A percentile compares a stretch with the other conserved stretches of the same genome.
Conservation (phyloP, 2,888 invertebrate species). For the Rhamnusium bicolor region DNA sequence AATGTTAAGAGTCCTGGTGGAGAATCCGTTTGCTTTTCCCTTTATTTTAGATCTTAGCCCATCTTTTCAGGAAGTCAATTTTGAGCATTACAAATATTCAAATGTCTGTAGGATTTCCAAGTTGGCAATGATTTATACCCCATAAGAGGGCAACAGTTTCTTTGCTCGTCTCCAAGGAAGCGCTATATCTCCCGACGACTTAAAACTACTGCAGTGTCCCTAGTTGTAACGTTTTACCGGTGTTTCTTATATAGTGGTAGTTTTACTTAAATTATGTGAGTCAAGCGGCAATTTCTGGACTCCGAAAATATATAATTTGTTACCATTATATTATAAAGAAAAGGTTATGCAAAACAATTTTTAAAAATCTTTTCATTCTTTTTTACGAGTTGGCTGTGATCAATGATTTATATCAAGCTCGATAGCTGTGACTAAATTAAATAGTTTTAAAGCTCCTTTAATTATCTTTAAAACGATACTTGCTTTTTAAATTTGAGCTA, state of each 20-base stretch:
- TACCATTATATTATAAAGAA: too few species aligned
- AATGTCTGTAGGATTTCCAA: constrained; percentile 48
- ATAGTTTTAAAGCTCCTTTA: too few species aligned
- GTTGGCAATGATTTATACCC: constrained; percentile 47
- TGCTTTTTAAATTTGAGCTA: too few species aligned
- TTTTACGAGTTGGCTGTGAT: too few species aligned
- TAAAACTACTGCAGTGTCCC: neutral
- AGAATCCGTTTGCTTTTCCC: constrained; percentile 38
- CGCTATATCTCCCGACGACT: neutral
- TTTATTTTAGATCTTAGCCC: constrained; percentile 36
- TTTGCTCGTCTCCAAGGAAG: neutral
- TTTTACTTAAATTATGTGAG: neutral
- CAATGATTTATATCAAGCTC: too few species aligned
- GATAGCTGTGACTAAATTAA: too few species aligned
- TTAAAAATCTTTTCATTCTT: too few species aligned
- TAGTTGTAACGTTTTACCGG: neutral
- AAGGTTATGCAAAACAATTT: too few species aligned
- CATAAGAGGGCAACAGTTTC: constrained; percentile 26
- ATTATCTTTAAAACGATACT: too few species aligned
- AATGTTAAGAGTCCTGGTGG: constrained; percentile 50
- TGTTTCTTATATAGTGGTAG: neutral
- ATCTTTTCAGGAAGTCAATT: constrained; percentile 49
- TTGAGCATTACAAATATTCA: constrained; percentile 53
- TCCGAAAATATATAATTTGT: too few species aligned
- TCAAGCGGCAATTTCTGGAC: neutral